Base-by-base conservation (phyloP, 2,113 vertebrate species). In the Bombycilla garrulus region DNA sequence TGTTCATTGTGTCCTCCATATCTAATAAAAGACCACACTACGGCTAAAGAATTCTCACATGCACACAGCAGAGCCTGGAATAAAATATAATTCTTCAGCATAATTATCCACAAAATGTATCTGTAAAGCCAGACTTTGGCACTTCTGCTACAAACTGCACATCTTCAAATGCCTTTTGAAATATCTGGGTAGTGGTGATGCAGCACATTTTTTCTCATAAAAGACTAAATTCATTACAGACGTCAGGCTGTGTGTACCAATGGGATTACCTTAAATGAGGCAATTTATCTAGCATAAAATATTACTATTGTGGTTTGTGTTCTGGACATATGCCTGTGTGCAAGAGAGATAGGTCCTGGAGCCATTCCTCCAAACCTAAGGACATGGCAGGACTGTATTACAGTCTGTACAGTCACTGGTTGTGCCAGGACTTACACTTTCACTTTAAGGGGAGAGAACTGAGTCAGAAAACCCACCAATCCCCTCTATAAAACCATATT, bases 331-430 rank as follows among this genome's bases (percentile, higher is more conserved):
- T 15, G 44, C 14, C 31, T 64, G 3, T 51, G 28, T 76, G 45
- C 12, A 65, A 31, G 33, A 70, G 16, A 12, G 28, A 19, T 10
- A 73, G 36, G 38, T 42, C 40, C 33, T 4, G 0, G 60, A 92
- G 47, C 22, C 45, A 8, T 53, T 82, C 22, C 42, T 57, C 22
- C 40, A 56, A 36, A 35, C 13, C 36, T 87, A 48, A 74, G 48
- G 40, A 87, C 28, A 28, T 1, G 11, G 15, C 36, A 81, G 65
- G 57, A 18, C 28, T 7, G 2, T 64, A 35, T 44, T 26, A 72
- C 29, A 23, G 18, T 35, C 24, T 0, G 0, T 42, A 42, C 15
- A 53, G 20, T 18, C 0, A 0, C 19, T 51, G 25, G 23, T 12
- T 25, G 9, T 64, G 24, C 11, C 23, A 85, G 13, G 6, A 36